Percentiles rank a stretch among this genome's conserved stretches.
These are phyloP conservation scores for Aphodius granarius DNA, from an alignment of 2,888 invertebrate genomes.

Conservation along the genomic window DNA sequence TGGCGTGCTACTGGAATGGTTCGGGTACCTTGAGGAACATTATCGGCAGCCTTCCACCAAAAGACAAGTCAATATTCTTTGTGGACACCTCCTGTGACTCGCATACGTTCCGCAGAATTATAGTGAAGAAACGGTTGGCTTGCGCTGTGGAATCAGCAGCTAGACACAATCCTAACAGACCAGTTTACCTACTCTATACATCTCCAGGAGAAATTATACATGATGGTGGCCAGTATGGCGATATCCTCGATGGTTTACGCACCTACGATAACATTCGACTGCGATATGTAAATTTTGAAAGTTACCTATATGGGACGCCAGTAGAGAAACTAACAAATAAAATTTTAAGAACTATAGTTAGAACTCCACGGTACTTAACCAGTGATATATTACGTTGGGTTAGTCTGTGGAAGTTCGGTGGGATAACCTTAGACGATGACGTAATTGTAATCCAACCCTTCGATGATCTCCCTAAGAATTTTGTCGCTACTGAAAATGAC, in stretches of 20 bases:
- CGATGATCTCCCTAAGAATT: constrained; percentile 59
- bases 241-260: constrained; percentile 49
- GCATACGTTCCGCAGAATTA: constrained; percentile 47
- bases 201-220: constrained; percentile 53
- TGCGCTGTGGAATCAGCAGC: constrained; percentile 73
- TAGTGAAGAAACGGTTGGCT: constrained; percentile 61
- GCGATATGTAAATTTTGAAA: constrained; percentile 55
- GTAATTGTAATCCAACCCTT: constrained; percentile 67
- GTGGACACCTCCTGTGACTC: constrained; percentile 66
- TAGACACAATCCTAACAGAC: constrained; percentile 59
- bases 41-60: constrained; percentile 40
- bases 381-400: constrained; percentile 68
- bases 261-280: constrained; percentile 58
- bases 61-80: constrained; percentile 63
- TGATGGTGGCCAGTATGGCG: constrained; percentile 39
- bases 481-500: constrained; percentile 64
- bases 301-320: constrained; percentile 60
- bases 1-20: constrained; percentile 13
- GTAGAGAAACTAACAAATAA: constrained; percentile 57
- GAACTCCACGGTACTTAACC: constrained; percentile 63
- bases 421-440: constrained; percentile 76
- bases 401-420: constrained; percentile 75
- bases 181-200: constrained; percentile 60
- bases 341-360: constrained; percentile 55
- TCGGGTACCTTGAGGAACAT: constrained; percentile 43